Base-by-base conservation (phyloP, 2,888 invertebrate species). In the Myathropa florea region DNA sequence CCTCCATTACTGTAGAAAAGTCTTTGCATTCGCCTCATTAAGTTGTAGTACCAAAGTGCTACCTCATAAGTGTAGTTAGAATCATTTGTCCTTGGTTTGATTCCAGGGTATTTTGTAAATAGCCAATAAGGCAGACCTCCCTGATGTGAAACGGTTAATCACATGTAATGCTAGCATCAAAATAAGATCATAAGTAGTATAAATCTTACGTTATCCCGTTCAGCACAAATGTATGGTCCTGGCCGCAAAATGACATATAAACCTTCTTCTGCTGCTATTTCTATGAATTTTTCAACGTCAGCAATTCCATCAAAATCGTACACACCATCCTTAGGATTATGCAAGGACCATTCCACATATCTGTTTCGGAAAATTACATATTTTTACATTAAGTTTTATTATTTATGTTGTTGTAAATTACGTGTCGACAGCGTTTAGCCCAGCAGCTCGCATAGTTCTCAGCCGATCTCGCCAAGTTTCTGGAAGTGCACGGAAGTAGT, bases 141-240 rank as follows among this genome's bases (percentile, higher is more conserved):
- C 96, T 96, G 90, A 36, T 64, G 14, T 12, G 55, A 59, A 63
- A 21, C 24, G 4, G n/a, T 1, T 6, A 10, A 61, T 18, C 14
- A 68, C n/a, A n/a, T n/a, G n/a, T n/a, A n/a, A n/a, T n/a, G n/a
- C n/a, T n/a, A n/a, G n/a, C n/a, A n/a, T 2, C 18, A 0, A 4
- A 28, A 12, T 4, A 12, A 57, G n/a, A 46, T 18, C 7, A 18
- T 18, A n/a, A n/a, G 57, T 28, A 21, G 14, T 10, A 30, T 21
- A 21, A n/a, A 23, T 24, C 10, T n/a, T 91, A 94, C 95, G 91
- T 95, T 93, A 89, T 98, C 98, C 92, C 97, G 95, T 93, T 98
- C 98, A 9, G 96, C 97, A 91, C 97, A 97, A 89, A 98, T 98
- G 90, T 97, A 98, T 0, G 98, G 98, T 0, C 98, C 98, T 0